A percentile compares a stretch with the other conserved stretches of the same genome.
phyloP scores from a whole-genome alignment of 2,113 vertebrate genomes.

The Paraplagusia blochii region DNA sequence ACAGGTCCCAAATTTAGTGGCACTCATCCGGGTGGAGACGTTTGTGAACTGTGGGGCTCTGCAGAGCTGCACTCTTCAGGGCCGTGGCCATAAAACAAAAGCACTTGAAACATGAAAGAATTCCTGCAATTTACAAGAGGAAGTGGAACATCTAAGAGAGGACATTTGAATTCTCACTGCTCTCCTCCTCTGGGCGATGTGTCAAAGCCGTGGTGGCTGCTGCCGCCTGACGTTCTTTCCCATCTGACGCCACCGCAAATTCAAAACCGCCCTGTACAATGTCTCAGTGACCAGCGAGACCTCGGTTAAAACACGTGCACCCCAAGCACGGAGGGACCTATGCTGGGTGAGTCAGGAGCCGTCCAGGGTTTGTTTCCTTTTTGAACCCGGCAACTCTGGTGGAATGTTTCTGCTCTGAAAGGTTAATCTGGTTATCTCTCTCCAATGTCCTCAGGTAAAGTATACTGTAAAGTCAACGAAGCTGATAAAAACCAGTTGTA shows the following conservation, averaged over 20 bases:
- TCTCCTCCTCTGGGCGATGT: slow-evolving; percentile 54
- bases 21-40: slow-evolving; percentile 45
- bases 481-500: slow-evolving; percentile 75
- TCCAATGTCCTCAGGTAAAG: slow-evolving; percentile 69
- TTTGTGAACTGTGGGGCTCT: slow-evolving; percentile 53
- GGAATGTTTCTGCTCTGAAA: slow-evolving; percentile 72
- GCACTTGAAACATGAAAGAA: slow-evolving; percentile 85
- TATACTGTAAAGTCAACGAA: slow-evolving; percentile 73
- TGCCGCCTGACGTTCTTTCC: slow-evolving; percentile 21
- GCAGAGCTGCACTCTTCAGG: slow-evolving; percentile 64
- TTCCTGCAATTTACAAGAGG: slow-evolving; percentile 82
- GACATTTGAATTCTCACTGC: slow-evolving; percentile 73
- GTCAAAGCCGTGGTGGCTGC: slow-evolving; percentile 55
- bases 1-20: slow-evolving; percentile 29
- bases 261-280: slow-evolving; percentile 22
- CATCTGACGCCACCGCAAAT: not conserved
- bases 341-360: slow-evolving; percentile 34
- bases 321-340: slow-evolving; percentile 44
- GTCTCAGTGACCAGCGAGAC: slow-evolving; percentile 51
- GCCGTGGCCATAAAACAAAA: slow-evolving; percentile 77
- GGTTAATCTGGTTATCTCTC: slow-evolving; percentile 78
- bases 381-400: slow-evolving; percentile 68
- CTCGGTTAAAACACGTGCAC: slow-evolving; percentile 58
- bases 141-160: slow-evolving; percentile 81
- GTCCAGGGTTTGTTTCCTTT: slow-evolving; percentile 57